These are phyloP conservation scores for Bombycilla garrulus DNA, from an alignment of 2,113 vertebrate species.

Conservation along the genomic window DNA sequence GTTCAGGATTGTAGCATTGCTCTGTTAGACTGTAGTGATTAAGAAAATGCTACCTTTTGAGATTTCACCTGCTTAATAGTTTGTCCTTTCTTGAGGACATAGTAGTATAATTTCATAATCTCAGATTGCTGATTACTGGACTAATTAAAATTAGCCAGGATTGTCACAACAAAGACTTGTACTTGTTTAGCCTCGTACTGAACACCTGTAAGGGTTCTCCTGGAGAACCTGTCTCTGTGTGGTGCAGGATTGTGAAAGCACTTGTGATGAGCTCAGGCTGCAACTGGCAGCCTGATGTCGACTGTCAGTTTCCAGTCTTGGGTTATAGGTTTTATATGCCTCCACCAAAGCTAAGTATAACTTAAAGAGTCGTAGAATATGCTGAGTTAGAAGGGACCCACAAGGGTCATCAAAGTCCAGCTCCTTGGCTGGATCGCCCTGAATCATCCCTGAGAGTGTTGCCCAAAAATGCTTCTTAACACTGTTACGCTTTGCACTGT, in stretches of 20 bases:
- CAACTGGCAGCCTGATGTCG: rapidly evolving
- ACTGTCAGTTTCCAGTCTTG: neutral
- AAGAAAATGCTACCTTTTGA: neutral
- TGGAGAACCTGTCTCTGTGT: neutral
- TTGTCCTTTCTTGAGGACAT: neutral
- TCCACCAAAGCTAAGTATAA: neutral
- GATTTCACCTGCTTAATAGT: neutral
- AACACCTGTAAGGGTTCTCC: neutral
- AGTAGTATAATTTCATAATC: neutral
- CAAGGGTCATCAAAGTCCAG: neutral
- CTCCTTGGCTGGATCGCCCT: neutral
- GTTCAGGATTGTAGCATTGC: neutral
- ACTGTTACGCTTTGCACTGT: neutral
- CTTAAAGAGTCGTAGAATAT: neutral
- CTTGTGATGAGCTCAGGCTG: neutral
- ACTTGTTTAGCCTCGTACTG: neutral
- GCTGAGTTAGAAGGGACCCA: neutral
- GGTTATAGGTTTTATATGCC: neutral
- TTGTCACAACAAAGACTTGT: neutral
- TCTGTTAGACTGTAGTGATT: neutral
- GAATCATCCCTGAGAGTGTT: neutral
- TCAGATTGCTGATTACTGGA: neutral
- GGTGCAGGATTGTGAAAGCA: neutral
- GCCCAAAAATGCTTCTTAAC: neutral
- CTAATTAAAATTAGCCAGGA: neutral